Evolutionary conservation across 1,140 invertebrate species (phyloP).

Genomic region (Carposina sasakii): DNA sequence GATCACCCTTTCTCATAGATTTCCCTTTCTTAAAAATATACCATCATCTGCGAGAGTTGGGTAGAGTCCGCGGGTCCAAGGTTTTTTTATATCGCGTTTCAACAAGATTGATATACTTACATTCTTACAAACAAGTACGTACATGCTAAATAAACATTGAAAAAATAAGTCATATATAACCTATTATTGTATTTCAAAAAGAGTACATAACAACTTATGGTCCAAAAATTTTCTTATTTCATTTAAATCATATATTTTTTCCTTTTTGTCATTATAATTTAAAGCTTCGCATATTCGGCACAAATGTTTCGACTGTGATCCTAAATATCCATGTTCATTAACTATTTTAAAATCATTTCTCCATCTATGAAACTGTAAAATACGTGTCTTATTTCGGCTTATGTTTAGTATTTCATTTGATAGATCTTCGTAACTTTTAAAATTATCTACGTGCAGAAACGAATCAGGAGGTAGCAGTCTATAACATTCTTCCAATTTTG

Average conservation of each 20-base stretch:
- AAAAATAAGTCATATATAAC: too few species aligned
- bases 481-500: constrained; percentile 65
- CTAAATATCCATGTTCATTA: constrained; percentile 84
- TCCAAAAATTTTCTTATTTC: constrained; percentile 34
- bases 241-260: constrained; percentile 69
- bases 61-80: too few species aligned
- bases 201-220: neutral
- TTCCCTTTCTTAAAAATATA: too few species aligned
- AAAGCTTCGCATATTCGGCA: constrained; percentile 87
- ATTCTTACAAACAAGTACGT: too few species aligned
- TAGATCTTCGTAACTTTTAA: constrained; percentile 74
- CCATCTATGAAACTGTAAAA: constrained; percentile 79
- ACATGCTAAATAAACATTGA: too few species aligned
- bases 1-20: too few species aligned
- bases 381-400: constrained; percentile 35
- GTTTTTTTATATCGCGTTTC: too few species aligned
- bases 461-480: constrained; percentile 76
- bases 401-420: constrained; percentile 72
- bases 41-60: too few species aligned
- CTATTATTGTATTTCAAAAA: too few species aligned
- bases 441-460: constrained; percentile 84
- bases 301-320: constrained; percentile 80
- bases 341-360: constrained; percentile 77
- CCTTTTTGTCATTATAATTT: constrained; percentile 73
- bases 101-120: too few species aligned